Evolutionary conservation across 1,140 invertebrate genomes (phyloP), one percentile per base, ranked within the genome.

Genomic region (Galendromus occidentalis): DNA sequence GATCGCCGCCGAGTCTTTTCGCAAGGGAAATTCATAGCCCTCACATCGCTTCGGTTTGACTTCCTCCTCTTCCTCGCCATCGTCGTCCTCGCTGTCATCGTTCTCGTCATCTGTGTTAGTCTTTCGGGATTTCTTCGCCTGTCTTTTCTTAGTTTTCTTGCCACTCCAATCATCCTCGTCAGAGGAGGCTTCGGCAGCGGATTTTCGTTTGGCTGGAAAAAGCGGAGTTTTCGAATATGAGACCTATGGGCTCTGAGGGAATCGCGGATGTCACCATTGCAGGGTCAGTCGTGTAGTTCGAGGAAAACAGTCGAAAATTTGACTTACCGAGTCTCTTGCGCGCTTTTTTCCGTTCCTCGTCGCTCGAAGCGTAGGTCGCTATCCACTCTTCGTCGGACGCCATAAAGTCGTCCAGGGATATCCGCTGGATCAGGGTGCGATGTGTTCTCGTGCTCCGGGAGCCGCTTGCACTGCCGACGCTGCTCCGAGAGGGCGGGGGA

Each of bases 371-470:
- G 51, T 59, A 59, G 20, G 51, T 59, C 6, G 51, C 51, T 17
- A 59, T 59, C 51, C 51, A 59, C 33, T 59, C 51, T 6, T 59
- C 51, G 51, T 59, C 51, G 51, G 51, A 59, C 25, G 51, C 51
- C 51, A 59, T 59, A 22, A 59, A 59, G 9, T 59, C 51, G 20
- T 59, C 51, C 25, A 59, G 20, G 14, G 51, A 59, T 59, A 59
- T 59, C 51, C 51, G 51, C 20, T 59, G 51, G 51, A 59, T 59
- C 33, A 59, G 25, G 2, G 51, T 59, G 51, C 51, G 51, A 59
- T 59, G 25, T 33, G 51, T 59, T 29, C 51, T 25, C 14, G 51
- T 59, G 22, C 51, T 59, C 14, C 51, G 51, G 4, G 51, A 59
- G 2, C 51, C 51, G 25, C 17, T 33, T 9, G 51, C 33, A 25